Base-by-base conservation (phyloP, 2,113 vertebrate genomes). In the Rattus norvegicus region DNA sequence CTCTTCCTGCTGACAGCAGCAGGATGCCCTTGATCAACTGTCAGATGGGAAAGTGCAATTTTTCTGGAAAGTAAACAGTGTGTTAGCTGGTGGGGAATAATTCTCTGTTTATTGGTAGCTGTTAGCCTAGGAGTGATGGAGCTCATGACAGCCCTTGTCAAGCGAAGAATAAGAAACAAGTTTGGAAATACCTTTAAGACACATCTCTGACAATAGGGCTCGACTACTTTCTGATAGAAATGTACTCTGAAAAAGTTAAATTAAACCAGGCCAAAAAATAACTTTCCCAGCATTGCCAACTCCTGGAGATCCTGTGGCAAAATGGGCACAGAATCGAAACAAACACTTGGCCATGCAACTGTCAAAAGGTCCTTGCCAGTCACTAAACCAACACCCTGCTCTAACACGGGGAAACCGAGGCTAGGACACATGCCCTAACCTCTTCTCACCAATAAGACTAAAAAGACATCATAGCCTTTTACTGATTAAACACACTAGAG, bases 1-100 rank as follows among this genome's bases (percentile, higher is more conserved):
- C 98, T 98, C 98, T 98, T 97, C 98, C 96, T 98, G 98, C 98
- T 99, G 99, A 98, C 99, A 99, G 99, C 98, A 98, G 98, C 96
- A 67, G 98, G 97, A 96, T 97, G 98, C 97, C 97, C 98, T 99
- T 99, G 99, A 99, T 99, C 99, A 99, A 87, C 98, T 98, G 98
- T 99, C 98, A 98, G 97, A 98, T 97, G 94, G 98, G 98, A 98
- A 99, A 98, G 98, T 98, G 98, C 98, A 98, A 94, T 98, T 98
- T 98, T 98, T 98, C 98, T 94, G 97, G 98, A 98, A 99, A 98
- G 98, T 98, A 99, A 99, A 99, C 98, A 98, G 98, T 95, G 7
- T 98, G 98, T 98, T 99, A 98, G 98, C 98, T 97, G 96, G 98
- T 98, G 98, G 98, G 98, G 98, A 98, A 98, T 98, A 36, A 98